These are phyloP conservation scores for Melanocharis versteri DNA, from an alignment of 2,113 vertebrate genomes.

Conservation along the genomic window DNA sequence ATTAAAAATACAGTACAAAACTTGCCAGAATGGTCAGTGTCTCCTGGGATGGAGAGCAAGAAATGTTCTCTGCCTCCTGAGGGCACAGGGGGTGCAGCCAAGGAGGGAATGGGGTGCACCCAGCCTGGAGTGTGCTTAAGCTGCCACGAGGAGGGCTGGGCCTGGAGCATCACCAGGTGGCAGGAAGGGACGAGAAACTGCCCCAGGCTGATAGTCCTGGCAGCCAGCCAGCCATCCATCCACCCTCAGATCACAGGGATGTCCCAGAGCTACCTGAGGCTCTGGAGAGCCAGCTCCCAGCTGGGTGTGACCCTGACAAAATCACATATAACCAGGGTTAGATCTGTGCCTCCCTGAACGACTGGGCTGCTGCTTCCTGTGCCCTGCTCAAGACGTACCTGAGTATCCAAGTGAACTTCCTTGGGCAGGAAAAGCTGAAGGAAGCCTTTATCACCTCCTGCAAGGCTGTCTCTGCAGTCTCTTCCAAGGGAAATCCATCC, in stretches of 20 bases:
- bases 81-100: background rate
- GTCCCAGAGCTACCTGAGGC: background rate
- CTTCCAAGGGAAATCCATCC: background rate
- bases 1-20: constrained; percentile 22
- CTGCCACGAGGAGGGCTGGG: background rate
- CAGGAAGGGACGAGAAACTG: background rate
- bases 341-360: background rate
- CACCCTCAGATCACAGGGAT: background rate
- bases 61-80: background rate
- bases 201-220: background rate
- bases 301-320: background rate
- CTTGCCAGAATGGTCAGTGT: background rate
- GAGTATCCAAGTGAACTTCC: background rate
- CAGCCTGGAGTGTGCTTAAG: background rate
- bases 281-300: background rate
- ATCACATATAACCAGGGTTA: background rate
- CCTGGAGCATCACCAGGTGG: background rate
- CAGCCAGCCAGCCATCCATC: background rate
- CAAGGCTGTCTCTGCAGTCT: background rate
- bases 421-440: background rate
- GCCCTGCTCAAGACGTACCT: background rate
- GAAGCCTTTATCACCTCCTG: background rate
- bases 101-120: background rate
- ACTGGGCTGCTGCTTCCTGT: background rate
- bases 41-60: background rate